phyloP scores from a whole-genome alignment of 2,797 vertebrate genomes.

The Myotis pilosus region DNA sequence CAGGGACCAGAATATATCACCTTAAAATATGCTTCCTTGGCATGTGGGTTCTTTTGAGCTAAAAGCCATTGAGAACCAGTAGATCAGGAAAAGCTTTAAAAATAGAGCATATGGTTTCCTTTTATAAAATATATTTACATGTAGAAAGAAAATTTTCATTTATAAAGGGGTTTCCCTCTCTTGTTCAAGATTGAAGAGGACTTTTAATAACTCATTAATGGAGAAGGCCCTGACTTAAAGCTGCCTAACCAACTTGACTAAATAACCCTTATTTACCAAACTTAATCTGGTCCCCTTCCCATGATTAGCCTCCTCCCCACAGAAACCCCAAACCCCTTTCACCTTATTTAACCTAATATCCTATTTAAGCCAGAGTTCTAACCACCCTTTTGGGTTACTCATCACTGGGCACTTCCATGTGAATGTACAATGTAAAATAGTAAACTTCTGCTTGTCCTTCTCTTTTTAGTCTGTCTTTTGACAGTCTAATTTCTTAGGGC shows the following conservation, averaged over 20 bases:
- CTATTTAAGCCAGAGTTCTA: not conserved
- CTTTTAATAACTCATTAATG: not conserved
- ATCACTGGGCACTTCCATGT: not conserved
- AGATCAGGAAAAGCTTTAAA: not conserved
- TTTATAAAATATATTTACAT: not conserved
- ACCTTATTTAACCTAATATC: not conserved
- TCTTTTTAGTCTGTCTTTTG: not conserved
- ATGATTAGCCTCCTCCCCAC: not conserved
- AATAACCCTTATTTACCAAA: not conserved
- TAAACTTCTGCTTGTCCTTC: not conserved
- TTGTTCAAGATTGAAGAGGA: not conserved
- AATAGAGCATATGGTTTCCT: not conserved
- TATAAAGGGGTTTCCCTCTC: not conserved
- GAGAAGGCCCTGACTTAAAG: not conserved
- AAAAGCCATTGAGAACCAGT: not conserved
- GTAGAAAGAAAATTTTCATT: not conserved
- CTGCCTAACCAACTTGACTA: not conserved
- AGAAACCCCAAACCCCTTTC: not conserved
- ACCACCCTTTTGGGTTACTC: not conserved
- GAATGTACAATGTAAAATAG: not conserved
- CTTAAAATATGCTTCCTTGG: not conserved
- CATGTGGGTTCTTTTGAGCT: not conserved
- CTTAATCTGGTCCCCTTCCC: not conserved
- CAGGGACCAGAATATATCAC: not conserved
- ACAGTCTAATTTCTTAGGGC: not conserved